A percentile compares a stretch with the other conserved stretches of the same genome.
phyloP scores from a whole-genome alignment of 2,888 invertebrate genomes.

The Desoria tigrina region DNA sequence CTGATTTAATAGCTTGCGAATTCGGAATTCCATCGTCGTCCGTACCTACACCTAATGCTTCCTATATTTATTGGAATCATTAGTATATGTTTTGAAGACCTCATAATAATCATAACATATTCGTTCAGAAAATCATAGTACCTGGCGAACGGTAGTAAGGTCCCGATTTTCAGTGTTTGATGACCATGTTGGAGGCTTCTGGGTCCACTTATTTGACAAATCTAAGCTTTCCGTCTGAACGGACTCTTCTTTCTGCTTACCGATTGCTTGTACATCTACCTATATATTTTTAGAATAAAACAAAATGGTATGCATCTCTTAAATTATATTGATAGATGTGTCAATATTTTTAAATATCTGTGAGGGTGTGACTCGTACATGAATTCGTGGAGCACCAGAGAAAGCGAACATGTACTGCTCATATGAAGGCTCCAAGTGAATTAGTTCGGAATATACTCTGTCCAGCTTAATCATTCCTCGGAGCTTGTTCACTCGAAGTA shows the following conservation, averaged over 20 bases:
- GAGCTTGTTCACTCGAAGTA: constrained; percentile 36
- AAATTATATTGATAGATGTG: background rate
- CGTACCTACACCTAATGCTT: constrained; percentile 42
- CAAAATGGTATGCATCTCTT: no score
- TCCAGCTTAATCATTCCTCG: constrained; percentile 47
- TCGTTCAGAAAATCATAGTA: no score
- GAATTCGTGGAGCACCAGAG: constrained; percentile 37
- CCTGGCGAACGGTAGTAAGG: constrained; percentile 29
- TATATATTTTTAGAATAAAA: constrained; percentile 5
- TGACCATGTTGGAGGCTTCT: constrained; percentile 50
- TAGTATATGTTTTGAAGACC: background rate
- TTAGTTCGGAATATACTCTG: constrained; percentile 30
- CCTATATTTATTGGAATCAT: constrained; percentile 18
- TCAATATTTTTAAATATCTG: no score
- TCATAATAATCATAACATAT: background rate
- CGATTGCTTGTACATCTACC: constrained; percentile 45
- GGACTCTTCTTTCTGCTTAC: constrained; percentile 41
- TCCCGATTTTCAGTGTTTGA: constrained; percentile 34
- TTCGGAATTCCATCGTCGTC: constrained; percentile 22
- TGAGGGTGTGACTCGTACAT: constrained; percentile 27
- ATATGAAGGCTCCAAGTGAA: constrained; percentile 46
- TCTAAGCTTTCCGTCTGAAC: constrained; percentile 43
- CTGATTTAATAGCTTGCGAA: background rate
- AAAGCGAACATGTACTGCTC: constrained; percentile 45
- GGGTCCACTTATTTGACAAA: constrained; percentile 45